phyloP scores from a whole-genome alignment of 2,888 invertebrate species.

The Caenorhabditis afra region DNA sequence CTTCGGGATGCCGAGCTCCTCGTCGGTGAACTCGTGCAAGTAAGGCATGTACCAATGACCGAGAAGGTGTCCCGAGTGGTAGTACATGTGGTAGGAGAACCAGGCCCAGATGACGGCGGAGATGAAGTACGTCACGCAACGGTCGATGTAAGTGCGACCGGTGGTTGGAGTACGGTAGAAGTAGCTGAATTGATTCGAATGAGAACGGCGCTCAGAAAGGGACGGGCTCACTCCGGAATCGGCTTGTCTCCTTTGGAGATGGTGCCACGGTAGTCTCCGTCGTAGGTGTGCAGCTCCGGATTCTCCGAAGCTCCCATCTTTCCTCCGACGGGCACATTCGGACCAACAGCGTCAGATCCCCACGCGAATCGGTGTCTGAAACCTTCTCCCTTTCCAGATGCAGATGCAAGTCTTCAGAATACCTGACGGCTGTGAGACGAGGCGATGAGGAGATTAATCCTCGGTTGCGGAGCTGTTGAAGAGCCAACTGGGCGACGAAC shows the following conservation, averaged over 20 bases:
- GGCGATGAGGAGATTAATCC: conserved; percentile 37
- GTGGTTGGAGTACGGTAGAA: conserved; percentile 75
- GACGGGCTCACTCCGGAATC: conserved; percentile 70
- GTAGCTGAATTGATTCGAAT: conserved; percentile 64
- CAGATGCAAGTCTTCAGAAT: not conserved
- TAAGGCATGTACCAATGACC: conserved; percentile 80
- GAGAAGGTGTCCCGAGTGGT: conserved; percentile 74
- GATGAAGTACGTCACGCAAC: conserved; percentile 69
- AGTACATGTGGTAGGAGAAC: conserved; percentile 79
- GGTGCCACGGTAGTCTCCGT: conserved; percentile 73
- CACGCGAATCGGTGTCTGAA: conserved; percentile 68
- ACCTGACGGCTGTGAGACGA: conserved; percentile 50
- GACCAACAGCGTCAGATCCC: conserved; percentile 73
- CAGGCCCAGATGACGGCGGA: conserved; percentile 76
- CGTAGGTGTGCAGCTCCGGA: conserved; percentile 76
- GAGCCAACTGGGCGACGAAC: conserved; percentile 53
- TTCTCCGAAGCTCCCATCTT: conserved; percentile 74
- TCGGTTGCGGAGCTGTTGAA: conserved; percentile 43
- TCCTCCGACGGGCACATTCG: conserved; percentile 73
- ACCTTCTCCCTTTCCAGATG: not conserved
- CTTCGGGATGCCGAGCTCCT: conserved; percentile 79
- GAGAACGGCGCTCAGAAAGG: not conserved
- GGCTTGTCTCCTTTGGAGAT: conserved; percentile 73
- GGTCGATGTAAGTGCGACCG: conserved; percentile 76
- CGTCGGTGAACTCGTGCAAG: conserved; percentile 78